Percentiles rank a stretch among this genome's conserved stretches.
Evolutionary conservation across 1,140 invertebrate species (phyloP).

Genomic region (Antheraea pernyi): DNA sequence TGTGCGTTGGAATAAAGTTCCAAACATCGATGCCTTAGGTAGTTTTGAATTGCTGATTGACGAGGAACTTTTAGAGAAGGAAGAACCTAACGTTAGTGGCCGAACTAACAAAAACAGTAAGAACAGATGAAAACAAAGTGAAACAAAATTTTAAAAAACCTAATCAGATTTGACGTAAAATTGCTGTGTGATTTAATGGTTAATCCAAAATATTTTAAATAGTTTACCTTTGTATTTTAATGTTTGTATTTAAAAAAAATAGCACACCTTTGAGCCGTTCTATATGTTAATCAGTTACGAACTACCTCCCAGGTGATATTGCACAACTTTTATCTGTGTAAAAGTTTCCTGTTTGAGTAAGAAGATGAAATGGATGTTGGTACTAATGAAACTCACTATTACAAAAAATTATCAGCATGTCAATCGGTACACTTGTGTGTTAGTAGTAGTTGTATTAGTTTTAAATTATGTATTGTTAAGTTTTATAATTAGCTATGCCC

Average conservation of each 20-base stretch:
- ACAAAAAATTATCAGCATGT: too few species aligned
- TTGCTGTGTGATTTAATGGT: background rate
- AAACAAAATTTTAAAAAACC: background rate
- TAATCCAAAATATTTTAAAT: background rate
- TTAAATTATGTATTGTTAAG: too few species aligned
- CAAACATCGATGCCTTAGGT: conserved; percentile 87
- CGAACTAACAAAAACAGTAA: background rate
- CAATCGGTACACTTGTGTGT: too few species aligned
- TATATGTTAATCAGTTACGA: conserved; percentile 27
- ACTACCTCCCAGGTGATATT: conserved; percentile 22
- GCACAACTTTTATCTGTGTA: conserved; percentile 22
- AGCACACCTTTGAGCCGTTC: conserved; percentile 5
- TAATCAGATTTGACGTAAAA: background rate
- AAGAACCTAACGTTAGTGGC: background rate
- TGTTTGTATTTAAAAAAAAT: conserved; percentile 1
- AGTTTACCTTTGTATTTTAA: conserved; percentile 11
- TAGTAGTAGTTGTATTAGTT: too few species aligned
- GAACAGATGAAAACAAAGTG: background rate
- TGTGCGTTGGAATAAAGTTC: conserved; percentile 94
- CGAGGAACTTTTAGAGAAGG: conserved; percentile 81
- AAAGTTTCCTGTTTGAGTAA: conserved; percentile 8
- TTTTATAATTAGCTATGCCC: too few species aligned
- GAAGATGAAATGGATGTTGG: background rate
- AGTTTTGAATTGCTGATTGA: conserved; percentile 94
- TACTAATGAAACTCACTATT: too few species aligned